Conservation (phyloP, 2,888 invertebrate genomes). For the Spilarctia lutea region DNA sequence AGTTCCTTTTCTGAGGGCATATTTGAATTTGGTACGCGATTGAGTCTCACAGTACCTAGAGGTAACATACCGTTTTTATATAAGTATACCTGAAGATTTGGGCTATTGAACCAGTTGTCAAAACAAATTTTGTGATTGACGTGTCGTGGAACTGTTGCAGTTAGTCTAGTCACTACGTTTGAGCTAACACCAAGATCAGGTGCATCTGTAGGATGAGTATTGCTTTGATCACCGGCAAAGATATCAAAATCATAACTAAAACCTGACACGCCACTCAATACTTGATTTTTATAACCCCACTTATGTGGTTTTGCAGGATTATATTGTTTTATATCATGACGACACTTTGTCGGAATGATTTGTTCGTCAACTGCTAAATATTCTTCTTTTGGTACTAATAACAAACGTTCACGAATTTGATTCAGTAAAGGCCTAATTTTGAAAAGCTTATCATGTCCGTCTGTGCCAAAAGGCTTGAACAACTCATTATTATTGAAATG, state of each 20-base stretch:
- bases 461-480: too few relatives aligned
- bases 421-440: too few relatives aligned
- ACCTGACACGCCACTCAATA: constrained; percentile 62
- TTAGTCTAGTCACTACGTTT: background rate
- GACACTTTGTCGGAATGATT: constrained; percentile 59
- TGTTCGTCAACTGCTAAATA: constrained; percentile 56
- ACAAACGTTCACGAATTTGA: too few relatives aligned
- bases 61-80: too few relatives aligned
- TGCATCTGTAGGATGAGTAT: background rate
- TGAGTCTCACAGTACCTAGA: too few relatives aligned
- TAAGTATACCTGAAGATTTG: too few relatives aligned
- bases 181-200: background rate
- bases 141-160: background rate
- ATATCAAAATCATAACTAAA: constrained; percentile 43
- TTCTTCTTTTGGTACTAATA: constrained; percentile 56
- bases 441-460: too few relatives aligned
- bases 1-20: too few relatives aligned
- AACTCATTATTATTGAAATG: too few relatives aligned
- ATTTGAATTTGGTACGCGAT: too few relatives aligned
- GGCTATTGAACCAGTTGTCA: background rate
- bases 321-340: constrained; percentile 47
- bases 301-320: constrained; percentile 63
- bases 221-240: constrained; percentile 4
- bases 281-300: constrained; percentile 62
- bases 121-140: background rate